Conservation (phyloP, 1,140 invertebrate species). For the Trachymyrmex septentrionalis region DNA sequence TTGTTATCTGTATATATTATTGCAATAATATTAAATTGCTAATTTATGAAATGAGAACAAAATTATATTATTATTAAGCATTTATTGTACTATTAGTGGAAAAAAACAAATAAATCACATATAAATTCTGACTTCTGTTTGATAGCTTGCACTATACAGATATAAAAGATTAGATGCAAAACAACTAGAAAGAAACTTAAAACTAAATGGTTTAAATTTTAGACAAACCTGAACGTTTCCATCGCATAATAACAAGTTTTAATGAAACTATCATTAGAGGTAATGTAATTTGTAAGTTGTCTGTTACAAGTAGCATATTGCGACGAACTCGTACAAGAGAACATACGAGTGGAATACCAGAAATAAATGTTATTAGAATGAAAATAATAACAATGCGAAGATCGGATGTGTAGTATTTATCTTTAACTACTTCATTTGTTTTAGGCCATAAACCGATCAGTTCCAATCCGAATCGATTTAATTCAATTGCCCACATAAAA, state of each 20-base stretch:
- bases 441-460: constrained; percentile 35
- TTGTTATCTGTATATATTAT: neutral
- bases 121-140: neutral
- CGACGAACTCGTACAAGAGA: neutral
- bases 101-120: neutral
- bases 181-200: neutral
- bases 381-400: constrained; percentile 8
- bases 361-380: neutral
- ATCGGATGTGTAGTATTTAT: neutral
- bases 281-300: constrained; percentile 23
- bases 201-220: neutral
- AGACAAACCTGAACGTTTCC: constrained; percentile 12
- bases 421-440: neutral
- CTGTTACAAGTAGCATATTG: constrained; percentile 25
- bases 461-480: constrained; percentile 40
- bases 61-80: neutral
- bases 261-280: neutral
- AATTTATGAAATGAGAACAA: neutral
- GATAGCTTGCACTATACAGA: neutral
- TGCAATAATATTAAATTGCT: neutral
- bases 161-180: neutral
- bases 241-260: constrained; percentile 23
- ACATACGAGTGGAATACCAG: neutral
- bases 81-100: neutral
- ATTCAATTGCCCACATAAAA: constrained; percentile 30